These are phyloP conservation scores for Drosophila parabipectinata DNA, from an alignment of 1,140 invertebrate genomes.

Conservation along the genomic window DNA sequence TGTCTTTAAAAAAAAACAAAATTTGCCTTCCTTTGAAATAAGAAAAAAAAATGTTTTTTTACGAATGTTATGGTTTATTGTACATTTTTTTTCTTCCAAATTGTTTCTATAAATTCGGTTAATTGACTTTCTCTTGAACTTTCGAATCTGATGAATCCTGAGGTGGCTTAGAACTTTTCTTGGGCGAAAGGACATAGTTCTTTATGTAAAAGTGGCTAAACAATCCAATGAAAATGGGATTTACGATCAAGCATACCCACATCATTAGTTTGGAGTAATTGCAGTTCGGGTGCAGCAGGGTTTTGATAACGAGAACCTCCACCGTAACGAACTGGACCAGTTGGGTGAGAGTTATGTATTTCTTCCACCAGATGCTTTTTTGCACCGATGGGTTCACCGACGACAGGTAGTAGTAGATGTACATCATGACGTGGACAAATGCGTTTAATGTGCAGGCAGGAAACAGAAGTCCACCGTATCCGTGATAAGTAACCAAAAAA, in stretches of 20 bases:
- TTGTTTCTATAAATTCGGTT: no score
- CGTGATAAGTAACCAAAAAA: slow-evolving; percentile 3
- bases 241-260: not conserved
- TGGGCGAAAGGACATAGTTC: slow-evolving; percentile 6
- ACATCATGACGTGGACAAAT: slow-evolving; percentile 32
- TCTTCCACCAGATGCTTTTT: slow-evolving; percentile 13
- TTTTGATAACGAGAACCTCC: not conserved
- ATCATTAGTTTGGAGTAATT: not conserved
- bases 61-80: no score
- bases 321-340: slow-evolving; percentile 17
- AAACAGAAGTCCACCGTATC: slow-evolving; percentile 86
- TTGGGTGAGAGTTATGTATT: slow-evolving; percentile 23
- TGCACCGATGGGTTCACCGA: slow-evolving; percentile 16
- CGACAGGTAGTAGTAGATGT: slow-evolving; percentile 37
- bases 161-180: not conserved
- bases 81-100: no score
- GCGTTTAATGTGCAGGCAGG: slow-evolving; percentile 21
- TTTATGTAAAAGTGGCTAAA: slow-evolving; percentile 18
- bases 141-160: not conserved
- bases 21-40: no score
- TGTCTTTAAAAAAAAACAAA: no score
- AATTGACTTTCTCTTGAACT: no score
- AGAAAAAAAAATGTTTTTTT: no score
- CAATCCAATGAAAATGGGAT: not conserved
- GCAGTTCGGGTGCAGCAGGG: slow-evolving; percentile 14